Percentiles rank a stretch among this genome's conserved stretches.
These are phyloP conservation scores for Aegithalos caudatus DNA, from an alignment of 2,113 vertebrate species.

Conservation along the genomic window DNA sequence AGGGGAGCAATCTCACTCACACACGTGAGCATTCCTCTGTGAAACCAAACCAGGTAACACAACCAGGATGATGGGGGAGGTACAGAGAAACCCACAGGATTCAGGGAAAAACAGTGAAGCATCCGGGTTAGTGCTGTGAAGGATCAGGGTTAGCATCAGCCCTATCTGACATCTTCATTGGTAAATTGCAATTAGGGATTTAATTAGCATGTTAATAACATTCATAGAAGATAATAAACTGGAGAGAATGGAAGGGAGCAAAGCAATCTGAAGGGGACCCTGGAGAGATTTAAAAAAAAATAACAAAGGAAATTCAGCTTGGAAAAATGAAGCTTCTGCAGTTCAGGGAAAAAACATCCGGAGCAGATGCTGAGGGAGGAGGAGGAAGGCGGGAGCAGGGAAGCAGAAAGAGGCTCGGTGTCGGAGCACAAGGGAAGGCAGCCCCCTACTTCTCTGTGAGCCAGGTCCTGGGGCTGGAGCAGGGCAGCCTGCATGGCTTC, in stretches of 20 bases:
- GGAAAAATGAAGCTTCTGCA: not conserved
- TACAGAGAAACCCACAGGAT: not conserved
- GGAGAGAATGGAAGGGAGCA: not conserved
- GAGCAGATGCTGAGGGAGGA: slow-evolving; percentile 11
- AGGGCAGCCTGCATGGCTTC: not conserved
- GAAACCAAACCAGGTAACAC: not conserved
- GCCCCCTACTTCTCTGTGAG: not conserved
- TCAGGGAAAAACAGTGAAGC: not conserved
- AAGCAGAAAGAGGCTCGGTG: rapidly evolving
- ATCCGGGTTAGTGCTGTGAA: not conserved
- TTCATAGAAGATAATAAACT: slow-evolving; percentile 7
- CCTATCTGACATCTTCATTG: slow-evolving; percentile 34
- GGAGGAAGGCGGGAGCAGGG: not conserved
- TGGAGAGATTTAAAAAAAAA: not conserved
- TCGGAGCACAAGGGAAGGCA: not conserved
- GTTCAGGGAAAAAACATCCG: not conserved
- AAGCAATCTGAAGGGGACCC: not conserved
- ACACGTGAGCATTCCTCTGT: not conserved
- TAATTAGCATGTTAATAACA: slow-evolving; percentile 42
- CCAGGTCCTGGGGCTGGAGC: not conserved
- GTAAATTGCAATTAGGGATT: not conserved
- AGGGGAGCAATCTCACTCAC: rapidly evolving
- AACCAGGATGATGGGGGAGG: not conserved
- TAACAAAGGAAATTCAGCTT: not conserved
- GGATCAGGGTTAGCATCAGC: not conserved